phyloP scores from a whole-genome alignment of 2,113 vertebrate species.

The Laticauda colubrina region DNA sequence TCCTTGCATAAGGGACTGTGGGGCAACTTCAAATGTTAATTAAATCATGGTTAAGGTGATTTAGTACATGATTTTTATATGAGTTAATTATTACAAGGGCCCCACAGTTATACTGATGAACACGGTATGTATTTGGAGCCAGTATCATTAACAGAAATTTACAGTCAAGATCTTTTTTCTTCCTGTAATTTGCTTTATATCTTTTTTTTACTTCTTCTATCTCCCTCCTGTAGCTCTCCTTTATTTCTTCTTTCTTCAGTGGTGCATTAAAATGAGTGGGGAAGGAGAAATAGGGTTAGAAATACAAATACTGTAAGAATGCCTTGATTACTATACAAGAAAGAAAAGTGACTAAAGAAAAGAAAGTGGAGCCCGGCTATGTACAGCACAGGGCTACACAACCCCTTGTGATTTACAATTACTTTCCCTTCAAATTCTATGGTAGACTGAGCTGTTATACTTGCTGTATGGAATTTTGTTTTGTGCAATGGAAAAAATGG shows the following conservation, averaged over 20 bases:
- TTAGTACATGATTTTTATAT: slow-evolving; percentile 16
- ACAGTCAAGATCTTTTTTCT: background rate
- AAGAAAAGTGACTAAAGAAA: slow-evolving; percentile 31
- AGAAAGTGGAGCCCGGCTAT: slow-evolving; percentile 41
- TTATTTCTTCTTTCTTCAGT: slow-evolving; percentile 60
- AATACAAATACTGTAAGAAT: slow-evolving; percentile 54
- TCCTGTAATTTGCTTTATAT: slow-evolving; percentile 31
- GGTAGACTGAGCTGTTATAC: slow-evolving; percentile 45
- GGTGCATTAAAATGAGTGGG: slow-evolving; percentile 43
- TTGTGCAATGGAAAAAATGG: slow-evolving; percentile 62
- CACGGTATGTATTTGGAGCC: slow-evolving; percentile 13
- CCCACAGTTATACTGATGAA: slow-evolving; percentile 35
- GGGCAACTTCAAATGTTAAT: slow-evolving; percentile 29
- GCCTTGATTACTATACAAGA: slow-evolving; percentile 28
- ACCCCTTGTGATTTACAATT: slow-evolving; percentile 59
- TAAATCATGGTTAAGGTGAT: background rate
- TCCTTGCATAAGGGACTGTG: background rate
- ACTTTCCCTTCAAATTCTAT: slow-evolving; percentile 47
- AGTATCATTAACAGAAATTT: slow-evolving; percentile 20
- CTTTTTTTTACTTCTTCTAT: slow-evolving; percentile 34
- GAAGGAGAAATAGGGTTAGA: slow-evolving; percentile 63
- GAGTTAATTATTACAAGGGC: background rate
- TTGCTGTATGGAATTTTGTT: slow-evolving; percentile 74
- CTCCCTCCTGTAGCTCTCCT: slow-evolving; percentile 61
- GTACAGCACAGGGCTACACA: slow-evolving; percentile 51